A percentile compares a stretch with the other conserved stretches of the same genome.
phyloP scores from a whole-genome alignment of 2,113 vertebrate species.

The Nymphicus hollandicus region DNA sequence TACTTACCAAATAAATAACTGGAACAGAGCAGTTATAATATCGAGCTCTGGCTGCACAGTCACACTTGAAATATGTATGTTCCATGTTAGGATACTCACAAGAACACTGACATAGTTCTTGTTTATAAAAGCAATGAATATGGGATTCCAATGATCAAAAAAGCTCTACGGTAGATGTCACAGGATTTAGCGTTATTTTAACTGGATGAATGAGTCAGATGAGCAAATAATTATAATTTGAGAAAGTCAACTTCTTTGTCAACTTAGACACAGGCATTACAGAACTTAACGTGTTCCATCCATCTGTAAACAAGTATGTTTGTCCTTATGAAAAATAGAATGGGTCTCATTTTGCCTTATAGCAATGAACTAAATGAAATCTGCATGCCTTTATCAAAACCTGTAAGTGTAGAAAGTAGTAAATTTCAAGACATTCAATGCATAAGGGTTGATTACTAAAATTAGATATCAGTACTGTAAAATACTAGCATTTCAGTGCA shows the following conservation, averaged over 20 bases:
- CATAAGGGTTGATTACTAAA: neutral
- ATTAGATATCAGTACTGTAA: neutral
- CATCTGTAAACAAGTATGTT: neutral
- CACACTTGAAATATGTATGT: neutral
- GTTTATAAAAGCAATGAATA: neutral
- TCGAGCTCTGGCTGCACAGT: neutral
- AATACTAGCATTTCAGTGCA: neutral
- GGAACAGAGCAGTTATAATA: neutral
- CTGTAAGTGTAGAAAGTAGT: neutral
- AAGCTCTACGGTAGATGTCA: neutral
- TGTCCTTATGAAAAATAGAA: neutral
- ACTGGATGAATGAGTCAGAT: neutral
- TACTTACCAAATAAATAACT: conserved; percentile 25
- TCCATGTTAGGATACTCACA: neutral
- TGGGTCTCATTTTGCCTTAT: neutral
- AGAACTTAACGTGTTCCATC: neutral
- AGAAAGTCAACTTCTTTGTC: neutral
- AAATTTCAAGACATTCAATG: neutral
- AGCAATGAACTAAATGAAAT: neutral
- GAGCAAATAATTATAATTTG: neutral
- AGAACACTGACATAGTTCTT: neutral
- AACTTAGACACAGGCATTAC: neutral
- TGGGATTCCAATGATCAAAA: neutral
- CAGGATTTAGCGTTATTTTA: neutral
- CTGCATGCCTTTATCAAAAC: neutral